Conservation (phyloP, 1,140 invertebrate genomes). For the Hypsibius dujardini region DNA sequence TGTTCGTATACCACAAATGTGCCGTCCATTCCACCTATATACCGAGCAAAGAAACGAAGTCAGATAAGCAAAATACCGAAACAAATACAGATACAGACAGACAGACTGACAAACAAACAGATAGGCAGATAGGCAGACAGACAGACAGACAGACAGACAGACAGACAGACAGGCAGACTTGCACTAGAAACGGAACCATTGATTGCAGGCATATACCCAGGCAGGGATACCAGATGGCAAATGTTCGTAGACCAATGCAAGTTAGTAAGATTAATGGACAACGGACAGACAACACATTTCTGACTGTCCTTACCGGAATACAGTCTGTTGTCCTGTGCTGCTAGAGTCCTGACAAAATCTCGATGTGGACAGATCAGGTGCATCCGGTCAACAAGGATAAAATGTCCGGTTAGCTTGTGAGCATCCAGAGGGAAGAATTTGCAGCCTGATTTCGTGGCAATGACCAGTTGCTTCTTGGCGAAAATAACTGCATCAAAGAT, state of each 20-base stretch:
- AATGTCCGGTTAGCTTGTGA: constrained; percentile 11
- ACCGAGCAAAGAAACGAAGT: background rate
- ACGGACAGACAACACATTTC: no score
- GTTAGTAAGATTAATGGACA: no score
- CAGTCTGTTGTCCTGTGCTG: background rate
- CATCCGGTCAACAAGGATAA: background rate
- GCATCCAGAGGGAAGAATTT: constrained; percentile 6
- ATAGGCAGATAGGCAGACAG: no score
- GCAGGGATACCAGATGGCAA: no score
- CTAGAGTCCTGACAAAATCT: background rate
- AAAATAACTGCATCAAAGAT: background rate
- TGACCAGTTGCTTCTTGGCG: constrained; percentile 1
- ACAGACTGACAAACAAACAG: no score
- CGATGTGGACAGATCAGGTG: background rate
- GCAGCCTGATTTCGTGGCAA: background rate
- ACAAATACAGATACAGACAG: no score
- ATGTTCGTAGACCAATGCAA: no score
- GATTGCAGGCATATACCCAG: no score
- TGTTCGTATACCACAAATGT: constrained; percentile 6
- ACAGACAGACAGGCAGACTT: no score
- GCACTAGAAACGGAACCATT: no score
- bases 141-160: no score
- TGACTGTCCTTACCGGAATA: background rate
- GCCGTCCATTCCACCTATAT: background rate
- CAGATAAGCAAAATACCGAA: no score